phyloP scores from a whole-genome alignment of 2,797 vertebrate species.

The Anas bahamensis region DNA sequence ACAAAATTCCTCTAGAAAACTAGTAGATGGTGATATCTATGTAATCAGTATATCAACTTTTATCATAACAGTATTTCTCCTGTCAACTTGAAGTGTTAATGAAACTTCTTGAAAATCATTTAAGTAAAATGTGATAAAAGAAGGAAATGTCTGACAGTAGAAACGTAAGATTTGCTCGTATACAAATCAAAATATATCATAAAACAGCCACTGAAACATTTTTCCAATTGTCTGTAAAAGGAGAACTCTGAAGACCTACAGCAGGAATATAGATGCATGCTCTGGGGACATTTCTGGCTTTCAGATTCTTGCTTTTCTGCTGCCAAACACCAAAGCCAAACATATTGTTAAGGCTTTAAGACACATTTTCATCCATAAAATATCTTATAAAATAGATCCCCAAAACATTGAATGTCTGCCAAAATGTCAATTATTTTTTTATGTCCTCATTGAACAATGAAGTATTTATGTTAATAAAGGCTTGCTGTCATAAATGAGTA shows the following conservation, averaged over 20 bases:
- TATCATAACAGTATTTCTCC: slow-evolving; percentile 22
- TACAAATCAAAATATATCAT: slow-evolving; percentile 75
- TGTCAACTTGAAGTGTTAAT: slow-evolving; percentile 60
- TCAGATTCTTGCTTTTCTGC: slow-evolving; percentile 62
- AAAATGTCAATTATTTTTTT: slow-evolving; percentile 71
- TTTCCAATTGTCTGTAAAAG: slow-evolving; percentile 78
- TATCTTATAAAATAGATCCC: slow-evolving; percentile 80
- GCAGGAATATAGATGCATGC: slow-evolving; percentile 71
- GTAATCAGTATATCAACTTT: slow-evolving; percentile 22
- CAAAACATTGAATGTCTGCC: slow-evolving; percentile 67
- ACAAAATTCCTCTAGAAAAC: not conserved
- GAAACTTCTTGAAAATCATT: slow-evolving; percentile 63
- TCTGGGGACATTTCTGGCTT: slow-evolving; percentile 77
- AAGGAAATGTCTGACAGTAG: slow-evolving; percentile 49
- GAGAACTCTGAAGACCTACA: slow-evolving; percentile 77
- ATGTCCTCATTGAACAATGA: slow-evolving; percentile 70
- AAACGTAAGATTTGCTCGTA: slow-evolving; percentile 73
- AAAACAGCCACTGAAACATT: slow-evolving; percentile 78
- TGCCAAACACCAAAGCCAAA: slow-evolving; percentile 80
- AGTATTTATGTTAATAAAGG: slow-evolving; percentile 63
- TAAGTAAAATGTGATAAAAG: slow-evolving; percentile 58
- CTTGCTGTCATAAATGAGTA: slow-evolving; percentile 46
- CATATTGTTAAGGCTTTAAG: slow-evolving; percentile 78
- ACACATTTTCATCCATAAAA: slow-evolving; percentile 82
- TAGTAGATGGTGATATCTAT: not conserved